These are phyloP conservation scores for Drosophila ochracea DNA, from an alignment of 2,888 invertebrate species.

Conservation along the genomic window DNA sequence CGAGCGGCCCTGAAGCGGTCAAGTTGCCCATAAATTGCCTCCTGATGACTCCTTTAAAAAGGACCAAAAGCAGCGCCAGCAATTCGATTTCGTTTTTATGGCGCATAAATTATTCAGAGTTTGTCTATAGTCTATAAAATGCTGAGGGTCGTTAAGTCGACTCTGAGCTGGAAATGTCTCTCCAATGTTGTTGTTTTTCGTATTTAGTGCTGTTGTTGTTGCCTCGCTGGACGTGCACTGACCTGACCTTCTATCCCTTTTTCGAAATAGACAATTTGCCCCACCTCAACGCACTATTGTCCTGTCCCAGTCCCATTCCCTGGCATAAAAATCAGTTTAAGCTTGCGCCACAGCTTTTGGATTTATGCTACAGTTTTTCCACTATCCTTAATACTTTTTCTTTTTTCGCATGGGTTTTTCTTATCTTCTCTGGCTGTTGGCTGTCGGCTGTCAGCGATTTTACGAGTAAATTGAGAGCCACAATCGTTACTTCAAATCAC, in stretches of 20 bases:
- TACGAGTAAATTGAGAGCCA: conserved; percentile 72
- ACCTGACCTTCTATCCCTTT: conserved; percentile 76
- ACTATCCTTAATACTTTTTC: conserved; percentile 7
- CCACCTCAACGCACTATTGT: conserved; percentile 73
- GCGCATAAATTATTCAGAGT: conserved; percentile 75
- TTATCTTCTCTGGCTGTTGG: conserved; percentile 20
- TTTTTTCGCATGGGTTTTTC: conserved; percentile 26
- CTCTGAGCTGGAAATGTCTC: conserved; percentile 31
- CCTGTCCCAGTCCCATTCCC: background rate
- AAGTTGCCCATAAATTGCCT: conserved; percentile 73
- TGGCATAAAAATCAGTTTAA: conserved; percentile 75
- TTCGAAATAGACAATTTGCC: conserved; percentile 73
- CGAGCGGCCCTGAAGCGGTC: conserved; percentile 45
- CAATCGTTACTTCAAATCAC: conserved; percentile 74
- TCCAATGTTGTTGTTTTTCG: conserved; percentile 13
- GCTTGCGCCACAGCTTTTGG: conserved; percentile 61
- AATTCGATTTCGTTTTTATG: conserved; percentile 80
- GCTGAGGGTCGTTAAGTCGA: conserved; percentile 69
- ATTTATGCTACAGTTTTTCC: conserved; percentile 63
- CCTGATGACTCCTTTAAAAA: conserved; percentile 75
- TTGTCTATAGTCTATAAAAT: conserved; percentile 77
- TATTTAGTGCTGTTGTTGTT: conserved; percentile 7
- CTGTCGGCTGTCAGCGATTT: conserved; percentile 61
- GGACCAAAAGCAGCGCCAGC: conserved; percentile 51
- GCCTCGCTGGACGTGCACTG: conserved; percentile 50